Evolutionary conservation across 2,797 vertebrate species (phyloP).

Genomic region (Karalla daura): DNA sequence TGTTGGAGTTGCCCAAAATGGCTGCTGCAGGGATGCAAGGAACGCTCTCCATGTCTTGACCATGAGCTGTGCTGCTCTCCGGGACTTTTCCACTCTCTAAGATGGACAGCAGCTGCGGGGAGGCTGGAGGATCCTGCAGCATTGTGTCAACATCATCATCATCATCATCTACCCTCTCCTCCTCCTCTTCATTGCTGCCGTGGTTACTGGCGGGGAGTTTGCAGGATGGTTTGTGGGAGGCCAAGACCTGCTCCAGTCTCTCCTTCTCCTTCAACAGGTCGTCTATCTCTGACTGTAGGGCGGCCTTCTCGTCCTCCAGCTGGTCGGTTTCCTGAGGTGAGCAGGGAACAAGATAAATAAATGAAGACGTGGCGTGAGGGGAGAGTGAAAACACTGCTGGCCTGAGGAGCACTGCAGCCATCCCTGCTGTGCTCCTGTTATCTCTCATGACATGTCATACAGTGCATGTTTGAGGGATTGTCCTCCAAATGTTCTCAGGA

Average conservation of each 20-base stretch:
- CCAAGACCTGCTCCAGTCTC: slow-evolving; percentile 92
- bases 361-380: not conserved
- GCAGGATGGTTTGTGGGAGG: slow-evolving; percentile 90
- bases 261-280: slow-evolving; percentile 95
- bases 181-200: slow-evolving; percentile 18
- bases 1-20: slow-evolving; percentile 85
- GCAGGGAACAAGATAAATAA: not conserved
- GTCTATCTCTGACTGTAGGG: slow-evolving; percentile 91
- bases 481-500: not conserved
- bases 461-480: not conserved
- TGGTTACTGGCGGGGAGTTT: slow-evolving; percentile 77
- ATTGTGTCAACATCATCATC: slow-evolving; percentile 81
- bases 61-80: slow-evolving; percentile 53
- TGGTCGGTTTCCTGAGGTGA: slow-evolving; percentile 90
- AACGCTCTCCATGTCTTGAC: slow-evolving; percentile 75
- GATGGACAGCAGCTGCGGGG: slow-evolving; percentile 70
- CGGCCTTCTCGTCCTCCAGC: slow-evolving; percentile 92
- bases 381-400: slow-evolving; percentile 1
- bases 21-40: slow-evolving; percentile 69
- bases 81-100: slow-evolving; percentile 65
- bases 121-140: slow-evolving; percentile 83
- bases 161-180: no score
- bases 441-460: not conserved
- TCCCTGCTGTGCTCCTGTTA: slow-evolving; percentile 12
- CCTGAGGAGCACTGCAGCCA: slow-evolving; percentile 3